phyloP scores from a whole-genome alignment of 2,888 invertebrate species.

The Myopa testacea region DNA sequence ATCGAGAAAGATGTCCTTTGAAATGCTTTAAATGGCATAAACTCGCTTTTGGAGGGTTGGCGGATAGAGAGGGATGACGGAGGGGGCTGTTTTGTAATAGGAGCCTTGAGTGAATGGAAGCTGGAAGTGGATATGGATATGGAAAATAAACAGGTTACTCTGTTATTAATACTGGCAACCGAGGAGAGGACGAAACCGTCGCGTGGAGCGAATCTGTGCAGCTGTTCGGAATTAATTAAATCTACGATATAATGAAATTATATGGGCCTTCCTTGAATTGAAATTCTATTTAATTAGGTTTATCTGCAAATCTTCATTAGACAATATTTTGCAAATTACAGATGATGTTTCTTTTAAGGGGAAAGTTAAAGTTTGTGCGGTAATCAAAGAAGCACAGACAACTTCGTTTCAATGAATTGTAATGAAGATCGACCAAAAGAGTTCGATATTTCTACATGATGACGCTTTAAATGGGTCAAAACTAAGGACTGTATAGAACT shows the following conservation, averaged over 20 bases:
- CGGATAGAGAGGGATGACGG: conserved; percentile 28
- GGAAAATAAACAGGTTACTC: too few species aligned
- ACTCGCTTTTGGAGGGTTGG: not conserved
- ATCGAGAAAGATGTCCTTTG: conserved; percentile 11
- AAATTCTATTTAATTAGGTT: not conserved
- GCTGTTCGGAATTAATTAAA: conserved; percentile 6
- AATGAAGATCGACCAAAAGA: too few species aligned
- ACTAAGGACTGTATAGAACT: too few species aligned
- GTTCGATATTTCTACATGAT: too few species aligned
- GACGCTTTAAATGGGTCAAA: too few species aligned
- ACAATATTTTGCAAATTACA: not conserved
- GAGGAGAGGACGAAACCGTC: conserved; percentile 40
- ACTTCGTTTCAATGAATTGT: too few species aligned
- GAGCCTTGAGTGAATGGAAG: too few species aligned
- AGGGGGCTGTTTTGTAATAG: conserved; percentile 21
- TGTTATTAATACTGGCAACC: conserved; percentile 30
- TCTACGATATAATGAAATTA: not conserved
- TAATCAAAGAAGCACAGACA: not conserved
- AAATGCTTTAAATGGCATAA: not conserved
- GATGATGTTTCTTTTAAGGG: not conserved
- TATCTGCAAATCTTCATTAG: not conserved
- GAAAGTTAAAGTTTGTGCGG: not conserved
- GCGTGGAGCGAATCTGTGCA: conserved; percentile 32
- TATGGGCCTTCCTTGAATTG: not conserved
- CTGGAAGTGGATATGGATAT: too few species aligned